Conservation (phyloP, 2,113 vertebrate species). For the Triplophysa tibetana region DNA sequence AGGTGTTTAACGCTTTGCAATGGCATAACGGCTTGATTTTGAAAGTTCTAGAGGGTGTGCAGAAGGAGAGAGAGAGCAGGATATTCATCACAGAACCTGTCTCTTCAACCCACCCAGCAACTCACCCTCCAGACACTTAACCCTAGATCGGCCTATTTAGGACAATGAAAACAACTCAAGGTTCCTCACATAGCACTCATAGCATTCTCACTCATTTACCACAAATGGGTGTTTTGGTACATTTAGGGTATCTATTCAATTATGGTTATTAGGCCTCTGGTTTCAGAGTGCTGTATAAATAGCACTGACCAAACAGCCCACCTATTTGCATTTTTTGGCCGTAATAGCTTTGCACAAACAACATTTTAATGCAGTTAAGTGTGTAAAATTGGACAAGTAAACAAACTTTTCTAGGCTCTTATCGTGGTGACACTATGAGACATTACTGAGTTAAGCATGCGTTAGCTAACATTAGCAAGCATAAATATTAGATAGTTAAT, state of each 20-base stretch:
- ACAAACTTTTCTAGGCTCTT: too few relatives aligned
- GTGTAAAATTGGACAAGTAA: too few relatives aligned
- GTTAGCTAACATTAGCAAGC: too few relatives aligned
- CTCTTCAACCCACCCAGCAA: constrained; percentile 55
- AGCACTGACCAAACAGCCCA: not conserved
- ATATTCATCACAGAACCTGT: constrained; percentile 56
- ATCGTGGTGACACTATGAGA: too few relatives aligned
- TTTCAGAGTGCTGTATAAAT: not conserved
- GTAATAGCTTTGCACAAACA: not conserved
- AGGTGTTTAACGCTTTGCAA: not conserved
- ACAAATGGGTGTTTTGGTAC: not conserved
- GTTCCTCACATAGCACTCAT: not conserved
- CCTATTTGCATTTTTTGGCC: not conserved
- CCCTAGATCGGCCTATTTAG: not conserved
- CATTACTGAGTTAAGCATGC: too few relatives aligned
- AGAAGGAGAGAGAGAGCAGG: constrained; percentile 60
- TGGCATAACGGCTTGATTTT: not conserved
- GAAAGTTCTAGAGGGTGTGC: constrained; percentile 46
- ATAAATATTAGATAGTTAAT: too few relatives aligned
- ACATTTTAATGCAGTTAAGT: not conserved
- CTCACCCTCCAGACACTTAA: constrained; percentile 55
- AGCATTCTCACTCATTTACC: not conserved
- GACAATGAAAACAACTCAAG: not conserved
- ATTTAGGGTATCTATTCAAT: not conserved
- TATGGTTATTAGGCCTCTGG: not conserved